phyloP scores from a whole-genome alignment of 2,888 invertebrate species.

The Pseudeuparius sepicola region DNA sequence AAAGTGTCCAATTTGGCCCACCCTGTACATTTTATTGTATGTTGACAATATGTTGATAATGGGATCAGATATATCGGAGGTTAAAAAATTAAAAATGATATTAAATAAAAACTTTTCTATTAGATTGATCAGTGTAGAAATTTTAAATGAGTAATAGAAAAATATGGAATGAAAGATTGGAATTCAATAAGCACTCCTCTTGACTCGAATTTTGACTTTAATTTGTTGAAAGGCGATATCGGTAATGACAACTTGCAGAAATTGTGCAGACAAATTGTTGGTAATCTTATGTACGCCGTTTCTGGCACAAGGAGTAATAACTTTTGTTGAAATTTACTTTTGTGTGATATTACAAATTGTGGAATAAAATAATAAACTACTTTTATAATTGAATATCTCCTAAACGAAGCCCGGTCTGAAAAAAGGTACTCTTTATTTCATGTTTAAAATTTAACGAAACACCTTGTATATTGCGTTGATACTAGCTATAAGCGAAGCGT shows the following conservation, averaged over 20 bases:
- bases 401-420: too few relatives aligned
- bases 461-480: conserved; percentile 28
- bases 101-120: conserved; percentile 8
- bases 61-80: conserved; percentile 9
- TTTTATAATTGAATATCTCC: too few relatives aligned
- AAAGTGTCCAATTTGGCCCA: too few relatives aligned
- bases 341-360: too few relatives aligned
- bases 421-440: too few relatives aligned
- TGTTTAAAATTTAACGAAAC: too few relatives aligned
- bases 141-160: conserved; percentile 11
- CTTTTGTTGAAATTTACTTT: too few relatives aligned
- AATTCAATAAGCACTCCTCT: conserved; percentile 14
- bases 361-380: too few relatives aligned
- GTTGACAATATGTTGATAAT: conserved; percentile 15
- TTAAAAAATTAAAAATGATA: conserved; percentile 17
- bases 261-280: conserved; percentile 20
- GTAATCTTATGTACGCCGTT: conserved; percentile 19
- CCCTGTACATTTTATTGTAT: too few relatives aligned
- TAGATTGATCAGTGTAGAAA: conserved; percentile 8
- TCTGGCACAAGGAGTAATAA: conserved; percentile 19
- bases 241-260: conserved; percentile 6
- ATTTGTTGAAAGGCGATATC: conserved; percentile 11
- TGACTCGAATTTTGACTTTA: conserved; percentile 17
- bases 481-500: conserved; percentile 23
- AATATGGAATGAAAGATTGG: conserved; percentile 14